Conservation (phyloP, 37 sponge, comb jelly and placozoan genomes). For the Tethya wilhelma region DNA sequence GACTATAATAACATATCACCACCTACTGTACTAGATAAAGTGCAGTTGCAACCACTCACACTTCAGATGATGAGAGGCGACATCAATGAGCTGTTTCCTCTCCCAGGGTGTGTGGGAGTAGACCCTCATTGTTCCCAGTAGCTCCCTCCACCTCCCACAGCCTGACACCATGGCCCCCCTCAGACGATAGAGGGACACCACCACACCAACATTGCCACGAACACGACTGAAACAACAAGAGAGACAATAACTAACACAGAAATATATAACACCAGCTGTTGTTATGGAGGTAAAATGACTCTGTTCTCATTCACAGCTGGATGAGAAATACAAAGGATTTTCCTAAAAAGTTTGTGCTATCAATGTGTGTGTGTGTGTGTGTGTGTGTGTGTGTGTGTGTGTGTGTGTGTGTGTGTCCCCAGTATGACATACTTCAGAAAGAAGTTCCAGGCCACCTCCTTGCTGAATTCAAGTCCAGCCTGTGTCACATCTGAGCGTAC, state of each 20-base stretch:
- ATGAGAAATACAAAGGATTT: too few species aligned
- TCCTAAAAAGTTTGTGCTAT: too few species aligned
- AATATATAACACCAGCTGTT: too few species aligned
- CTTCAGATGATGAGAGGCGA: slow-evolving; percentile 75
- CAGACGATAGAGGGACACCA: slow-evolving; percentile 38
- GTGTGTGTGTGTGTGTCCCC: neutral
- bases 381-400: neutral
- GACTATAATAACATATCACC: neutral
- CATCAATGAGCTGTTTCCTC: slow-evolving; percentile 62
- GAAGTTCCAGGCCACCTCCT: slow-evolving; percentile 75
- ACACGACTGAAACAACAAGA: slow-evolving; percentile 41
- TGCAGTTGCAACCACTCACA: slow-evolving; percentile 9
- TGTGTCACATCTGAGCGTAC: slow-evolving; percentile 74
- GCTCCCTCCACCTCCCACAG: slow-evolving; percentile 25
- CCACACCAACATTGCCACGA: slow-evolving; percentile 36
- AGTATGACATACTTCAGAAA: slow-evolving; percentile 67
- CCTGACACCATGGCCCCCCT: slow-evolving; percentile 6
- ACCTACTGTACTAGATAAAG: neutral
- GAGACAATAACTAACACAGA: neutral
- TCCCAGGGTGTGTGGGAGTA: slow-evolving; percentile 75
- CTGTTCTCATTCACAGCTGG: too few species aligned
- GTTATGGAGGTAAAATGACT: too few species aligned
- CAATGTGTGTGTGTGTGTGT: neutral
- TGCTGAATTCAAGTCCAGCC: slow-evolving; percentile 63
- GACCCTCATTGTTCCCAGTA: slow-evolving; percentile 4